Percentiles rank a stretch among this genome's conserved stretches.
Conservation (phyloP, 2,797 vertebrate genomes). For the Acipenser oxyrinchus region DNA sequence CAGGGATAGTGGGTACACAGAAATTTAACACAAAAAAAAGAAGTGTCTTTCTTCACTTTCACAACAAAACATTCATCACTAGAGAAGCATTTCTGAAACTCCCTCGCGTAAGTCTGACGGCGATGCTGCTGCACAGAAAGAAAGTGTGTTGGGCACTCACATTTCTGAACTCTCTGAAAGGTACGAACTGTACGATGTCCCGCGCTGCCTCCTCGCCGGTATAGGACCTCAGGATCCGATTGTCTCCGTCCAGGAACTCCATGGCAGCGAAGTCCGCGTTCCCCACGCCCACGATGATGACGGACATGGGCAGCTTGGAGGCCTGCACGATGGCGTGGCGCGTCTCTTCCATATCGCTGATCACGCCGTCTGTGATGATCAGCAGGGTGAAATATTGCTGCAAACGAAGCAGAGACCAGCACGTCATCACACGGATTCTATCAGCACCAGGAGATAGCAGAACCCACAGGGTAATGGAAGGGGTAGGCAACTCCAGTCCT, state of each 20-base stretch:
- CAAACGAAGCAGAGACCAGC: conserved; percentile 4
- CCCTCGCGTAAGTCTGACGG: not conserved
- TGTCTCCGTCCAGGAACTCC: conserved; percentile 95
- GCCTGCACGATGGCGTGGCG: conserved; percentile 87
- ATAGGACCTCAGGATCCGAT: conserved; percentile 75
- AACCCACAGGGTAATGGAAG: too few relatives aligned
- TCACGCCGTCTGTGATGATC: conserved; percentile 95
- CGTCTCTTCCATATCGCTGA: conserved; percentile 98
- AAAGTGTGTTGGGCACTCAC: conserved; percentile 55
- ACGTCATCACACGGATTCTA: too few relatives aligned
- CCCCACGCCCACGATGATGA: conserved; percentile 95
- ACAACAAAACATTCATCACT: too few relatives aligned
- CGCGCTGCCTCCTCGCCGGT: conserved; percentile 85
- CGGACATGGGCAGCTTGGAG: conserved; percentile 93
- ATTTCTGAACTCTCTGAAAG: conserved; percentile 90
- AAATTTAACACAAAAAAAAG: too few relatives aligned
- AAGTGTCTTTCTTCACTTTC: too few relatives aligned
- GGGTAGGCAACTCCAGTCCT: too few relatives aligned
- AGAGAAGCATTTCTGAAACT: too few relatives aligned
- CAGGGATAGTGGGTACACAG: too few relatives aligned
- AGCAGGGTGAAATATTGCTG: conserved; percentile 98
- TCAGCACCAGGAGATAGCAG: too few relatives aligned
- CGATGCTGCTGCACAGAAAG: not conserved
- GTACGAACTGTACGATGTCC: conserved; percentile 96
- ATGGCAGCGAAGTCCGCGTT: conserved; percentile 94